Percentiles rank a stretch among this genome's conserved stretches.
Conservation (phyloP, 2,797 vertebrate genomes). For the Knipowitschia caucasica region DNA sequence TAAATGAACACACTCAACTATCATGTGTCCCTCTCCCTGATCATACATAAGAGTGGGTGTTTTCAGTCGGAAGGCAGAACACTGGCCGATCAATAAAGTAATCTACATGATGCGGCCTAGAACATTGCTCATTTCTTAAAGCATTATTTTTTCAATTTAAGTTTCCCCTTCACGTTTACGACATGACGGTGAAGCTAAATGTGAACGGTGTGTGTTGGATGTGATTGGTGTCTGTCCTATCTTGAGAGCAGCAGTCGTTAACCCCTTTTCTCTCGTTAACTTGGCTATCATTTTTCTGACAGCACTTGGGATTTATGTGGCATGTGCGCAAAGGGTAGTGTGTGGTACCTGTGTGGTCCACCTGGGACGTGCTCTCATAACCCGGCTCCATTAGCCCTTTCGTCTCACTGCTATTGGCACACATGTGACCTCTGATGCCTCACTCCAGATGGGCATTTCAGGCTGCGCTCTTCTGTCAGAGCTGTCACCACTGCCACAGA, state of each 20-base stretch:
- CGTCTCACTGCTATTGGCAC: constrained; percentile 38
- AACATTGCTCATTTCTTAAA: constrained; percentile 33
- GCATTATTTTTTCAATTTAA: constrained; percentile 41
- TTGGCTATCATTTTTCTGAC: constrained; percentile 56
- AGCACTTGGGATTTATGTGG: constrained; percentile 38
- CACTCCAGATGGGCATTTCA: constrained; percentile 53
- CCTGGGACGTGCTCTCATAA: constrained; percentile 56
- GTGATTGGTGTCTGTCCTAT: constrained; percentile 32
- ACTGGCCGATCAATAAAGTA: constrained; percentile 53
- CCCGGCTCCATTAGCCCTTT: constrained; percentile 49
- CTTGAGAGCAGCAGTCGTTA: constrained; percentile 37
- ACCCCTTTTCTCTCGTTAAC: constrained; percentile 66
- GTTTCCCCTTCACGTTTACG: constrained; percentile 5
- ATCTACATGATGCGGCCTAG: constrained; percentile 39
- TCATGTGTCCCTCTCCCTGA: constrained; percentile 32
- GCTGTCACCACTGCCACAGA: constrained; percentile 45
- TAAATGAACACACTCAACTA: constrained; percentile 29
- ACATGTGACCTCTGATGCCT: constrained; percentile 49
- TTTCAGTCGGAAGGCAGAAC: constrained; percentile 18
- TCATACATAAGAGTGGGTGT: constrained; percentile 36
- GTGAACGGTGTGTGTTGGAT: constrained; percentile 21
- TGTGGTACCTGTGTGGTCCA: constrained; percentile 40
- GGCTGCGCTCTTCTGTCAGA: constrained; percentile 50
- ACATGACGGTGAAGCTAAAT: constrained; percentile 12
- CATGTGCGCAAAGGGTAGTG: constrained; percentile 49